phyloP scores from a whole-genome alignment of 2,888 invertebrate species.

The Dolichomitus sp. region DNA sequence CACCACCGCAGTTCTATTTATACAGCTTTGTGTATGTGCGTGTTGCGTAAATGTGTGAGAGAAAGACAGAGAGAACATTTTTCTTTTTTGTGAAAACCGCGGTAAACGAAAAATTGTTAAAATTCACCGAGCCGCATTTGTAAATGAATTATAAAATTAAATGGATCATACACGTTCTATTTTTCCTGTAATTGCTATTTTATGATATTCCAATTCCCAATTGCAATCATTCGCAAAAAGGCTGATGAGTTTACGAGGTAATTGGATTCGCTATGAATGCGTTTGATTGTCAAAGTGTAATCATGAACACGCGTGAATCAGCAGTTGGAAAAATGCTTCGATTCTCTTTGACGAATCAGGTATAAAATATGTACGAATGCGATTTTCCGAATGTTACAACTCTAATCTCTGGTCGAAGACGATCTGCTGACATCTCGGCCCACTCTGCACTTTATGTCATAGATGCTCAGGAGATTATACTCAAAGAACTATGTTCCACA shows the following conservation, averaged over 20 bases:
- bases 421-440: background rate
- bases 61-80: background rate
- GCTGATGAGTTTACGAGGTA: background rate
- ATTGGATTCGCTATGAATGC: slow-evolving; percentile 11
- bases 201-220: background rate
- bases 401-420: background rate
- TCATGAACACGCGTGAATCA: slow-evolving; percentile 37
- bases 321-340: slow-evolving; percentile 18
- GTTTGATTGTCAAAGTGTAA: slow-evolving; percentile 28
- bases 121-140: slow-evolving; percentile 1
- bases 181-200: background rate
- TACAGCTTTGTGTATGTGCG: background rate
- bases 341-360: slow-evolving; percentile 36
- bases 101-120: slow-evolving; percentile 9
- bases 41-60: background rate
- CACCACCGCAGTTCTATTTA: slow-evolving; percentile 27
- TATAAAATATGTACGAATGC: slow-evolving; percentile 1
- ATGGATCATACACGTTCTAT: background rate
- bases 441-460: background rate
- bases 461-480: background rate
- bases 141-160: slow-evolving; percentile 13
- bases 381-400: slow-evolving; percentile 1
- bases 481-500: too few relatives aligned
- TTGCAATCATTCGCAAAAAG: slow-evolving; percentile 17
- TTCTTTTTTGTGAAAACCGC: background rate